phyloP scores from a whole-genome alignment of 1,140 invertebrate genomes.

The Drosophila albomicans region DNA sequence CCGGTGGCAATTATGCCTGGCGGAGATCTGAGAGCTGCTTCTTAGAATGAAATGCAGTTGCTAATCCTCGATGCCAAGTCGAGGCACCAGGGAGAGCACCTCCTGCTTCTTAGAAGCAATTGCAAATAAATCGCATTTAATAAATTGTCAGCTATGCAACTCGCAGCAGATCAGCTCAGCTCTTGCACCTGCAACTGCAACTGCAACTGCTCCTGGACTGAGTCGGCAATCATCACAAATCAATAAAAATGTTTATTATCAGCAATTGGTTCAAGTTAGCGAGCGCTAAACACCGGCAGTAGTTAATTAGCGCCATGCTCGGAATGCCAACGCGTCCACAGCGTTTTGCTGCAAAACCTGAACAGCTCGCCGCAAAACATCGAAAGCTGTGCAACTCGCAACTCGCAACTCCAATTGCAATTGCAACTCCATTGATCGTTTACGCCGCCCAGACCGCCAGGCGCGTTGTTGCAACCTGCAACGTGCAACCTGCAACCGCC shows the following conservation, averaged over 20 bases:
- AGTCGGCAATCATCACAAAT: slow-evolving; percentile 80
- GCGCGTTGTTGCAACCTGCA: slow-evolving; percentile 40
- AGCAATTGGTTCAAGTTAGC: slow-evolving; percentile 64
- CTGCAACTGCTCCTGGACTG: background rate
- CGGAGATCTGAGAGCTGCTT: slow-evolving; percentile 7
- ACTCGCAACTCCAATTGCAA: slow-evolving; percentile 29
- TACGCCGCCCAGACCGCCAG: slow-evolving; percentile 76
- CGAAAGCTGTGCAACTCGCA: slow-evolving; percentile 34
- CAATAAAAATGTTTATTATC: slow-evolving; percentile 83
- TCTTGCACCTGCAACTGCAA: slow-evolving; percentile 4
- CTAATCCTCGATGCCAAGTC: slow-evolving; percentile 10
- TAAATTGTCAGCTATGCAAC: slow-evolving; percentile 59
- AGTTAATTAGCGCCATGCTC: slow-evolving; percentile 84
- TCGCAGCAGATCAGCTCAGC: background rate
- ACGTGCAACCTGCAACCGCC: background rate
- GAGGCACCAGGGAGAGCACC: slow-evolving; percentile 45
- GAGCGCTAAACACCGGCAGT: slow-evolving; percentile 76
- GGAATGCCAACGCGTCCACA: slow-evolving; percentile 66
- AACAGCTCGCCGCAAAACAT: slow-evolving; percentile 5
- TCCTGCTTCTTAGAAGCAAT: slow-evolving; percentile 79
- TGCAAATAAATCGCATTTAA: slow-evolving; percentile 81
- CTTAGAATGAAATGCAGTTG: slow-evolving; percentile 37
- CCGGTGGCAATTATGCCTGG: slow-evolving; percentile 74
- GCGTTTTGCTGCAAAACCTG: slow-evolving; percentile 28
- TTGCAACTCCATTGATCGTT: slow-evolving; percentile 74